Base-by-base conservation (phyloP, 1,140 invertebrate species). In the Caenorhabditis latens region DNA sequence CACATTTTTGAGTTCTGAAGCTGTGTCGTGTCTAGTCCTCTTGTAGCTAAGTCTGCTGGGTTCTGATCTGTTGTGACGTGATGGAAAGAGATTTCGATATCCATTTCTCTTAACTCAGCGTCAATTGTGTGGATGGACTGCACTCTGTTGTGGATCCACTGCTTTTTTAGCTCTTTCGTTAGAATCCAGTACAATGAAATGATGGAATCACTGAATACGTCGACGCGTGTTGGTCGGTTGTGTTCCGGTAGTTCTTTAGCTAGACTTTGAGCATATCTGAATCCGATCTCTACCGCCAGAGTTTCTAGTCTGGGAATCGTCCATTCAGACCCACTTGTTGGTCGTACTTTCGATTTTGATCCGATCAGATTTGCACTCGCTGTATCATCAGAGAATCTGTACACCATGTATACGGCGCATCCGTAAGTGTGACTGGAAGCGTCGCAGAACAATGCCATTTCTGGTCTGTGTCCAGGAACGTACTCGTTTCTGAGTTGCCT, bases 231-330 rank as follows among this genome's bases (percentile, higher is more conserved):
- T 65, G 40, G 65, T 46, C 7, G 4, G 14, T 43, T 32, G 14
- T 21, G 2, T 46, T 71, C 40, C 13, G 9, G 40, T 13, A 71
- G 9, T 16, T 43, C 65, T 13, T 4, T 13, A 5, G 14, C 6
- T 16, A 43, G 40, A 71, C 4, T 8, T 46, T 46, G 4, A 13
- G 65, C 8, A 8, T 16, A 6, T 46, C 65, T 43, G 2, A 43
- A 3, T 19, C 65, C 65, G 4, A 71, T 46, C 4, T 71, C 65
- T 11, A n/a, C 14, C 43, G 58, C 58, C 32, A 32, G 13, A 11
- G 67, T 13, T 24, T 85, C 84, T 19, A 85, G 61, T 13, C 24
- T 6, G 1, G 84, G 84, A 46, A 85, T 85, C 3, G 61, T 50
- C 8, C 4, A 16, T 46, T 11, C 40, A 4, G 65, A 6, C n/a